A percentile compares a stretch with the other conserved stretches of the same genome.
phyloP scores from a whole-genome alignment of 2,888 invertebrate species.

The Herminia tarsipennalis region DNA sequence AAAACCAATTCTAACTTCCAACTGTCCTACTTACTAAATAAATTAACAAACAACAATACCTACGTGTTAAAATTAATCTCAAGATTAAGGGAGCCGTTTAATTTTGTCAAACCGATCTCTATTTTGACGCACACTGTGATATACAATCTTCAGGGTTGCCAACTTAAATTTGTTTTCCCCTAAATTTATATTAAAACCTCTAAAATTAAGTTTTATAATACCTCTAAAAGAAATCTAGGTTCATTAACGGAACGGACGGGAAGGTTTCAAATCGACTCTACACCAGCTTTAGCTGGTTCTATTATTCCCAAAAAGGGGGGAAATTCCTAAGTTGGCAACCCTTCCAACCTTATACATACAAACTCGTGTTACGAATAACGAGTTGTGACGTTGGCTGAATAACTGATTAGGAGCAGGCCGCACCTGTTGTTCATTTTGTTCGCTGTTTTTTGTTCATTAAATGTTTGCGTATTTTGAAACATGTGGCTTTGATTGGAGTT shows the following conservation, averaged over 20 bases:
- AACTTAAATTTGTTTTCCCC: too few species aligned
- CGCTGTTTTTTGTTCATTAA: slow-evolving; percentile 45
- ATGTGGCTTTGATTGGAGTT: slow-evolving; percentile 26
- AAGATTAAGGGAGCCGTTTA: slow-evolving; percentile 57
- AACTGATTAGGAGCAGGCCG: slow-evolving; percentile 59
- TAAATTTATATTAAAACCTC: too few species aligned
- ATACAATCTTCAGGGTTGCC: background rate
- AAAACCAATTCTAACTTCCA: slow-evolving; percentile 20
- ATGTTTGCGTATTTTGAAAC: slow-evolving; percentile 33
- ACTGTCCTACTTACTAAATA: slow-evolving; percentile 32
- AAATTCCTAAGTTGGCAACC: too few species aligned
- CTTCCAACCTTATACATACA: too few species aligned
- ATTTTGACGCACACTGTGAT: slow-evolving; percentile 62
- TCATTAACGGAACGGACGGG: too few species aligned
- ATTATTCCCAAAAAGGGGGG: too few species aligned
- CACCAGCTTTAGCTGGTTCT: too few species aligned
- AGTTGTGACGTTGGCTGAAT: slow-evolving; percentile 61
- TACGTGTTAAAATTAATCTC: slow-evolving; percentile 53
- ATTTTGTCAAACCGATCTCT: slow-evolving; percentile 68
- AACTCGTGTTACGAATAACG: slow-evolving; percentile 57
- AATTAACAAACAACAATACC: slow-evolving; percentile 37
- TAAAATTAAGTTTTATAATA: too few species aligned
- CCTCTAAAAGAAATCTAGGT: too few species aligned
- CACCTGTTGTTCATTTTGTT: slow-evolving; percentile 58
- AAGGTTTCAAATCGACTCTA: too few species aligned